phyloP scores from a whole-genome alignment of 2,888 invertebrate species.

The Blera fallax region DNA sequence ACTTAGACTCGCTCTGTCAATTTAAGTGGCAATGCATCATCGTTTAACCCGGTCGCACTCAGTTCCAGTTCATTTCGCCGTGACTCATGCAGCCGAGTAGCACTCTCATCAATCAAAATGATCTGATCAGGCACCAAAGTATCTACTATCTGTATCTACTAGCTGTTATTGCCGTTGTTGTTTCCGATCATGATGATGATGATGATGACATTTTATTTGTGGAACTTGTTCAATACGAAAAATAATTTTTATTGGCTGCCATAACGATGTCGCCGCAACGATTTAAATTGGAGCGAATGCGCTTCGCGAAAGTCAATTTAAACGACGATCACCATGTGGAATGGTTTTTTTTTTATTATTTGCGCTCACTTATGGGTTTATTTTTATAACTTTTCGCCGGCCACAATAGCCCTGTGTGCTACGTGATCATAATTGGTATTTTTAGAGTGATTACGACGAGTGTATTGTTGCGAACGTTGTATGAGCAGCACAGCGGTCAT shows the following conservation, averaged over 20 bases:
- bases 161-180: neutral
- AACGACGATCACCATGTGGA: slow-evolving; percentile 37
- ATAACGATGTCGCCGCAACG: slow-evolving; percentile 47
- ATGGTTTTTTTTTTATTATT: neutral
- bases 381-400: slow-evolving; percentile 46
- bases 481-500: slow-evolving; percentile 31
- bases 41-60: slow-evolving; percentile 63
- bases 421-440: slow-evolving; percentile 67
- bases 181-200: slow-evolving; percentile 12
- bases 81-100: slow-evolving; percentile 38
- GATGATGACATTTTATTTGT: slow-evolving; percentile 50
- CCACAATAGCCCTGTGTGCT: slow-evolving; percentile 45
- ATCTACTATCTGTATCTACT: neutral
- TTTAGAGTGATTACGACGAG: slow-evolving; percentile 61
- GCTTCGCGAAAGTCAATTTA: slow-evolving; percentile 37
- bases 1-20: slow-evolving; percentile 52
- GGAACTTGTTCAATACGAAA: slow-evolving; percentile 57
- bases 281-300: slow-evolving; percentile 70
- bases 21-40: slow-evolving; percentile 70
- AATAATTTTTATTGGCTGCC: slow-evolving; percentile 56
- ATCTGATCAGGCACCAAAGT: neutral
- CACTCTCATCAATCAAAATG: slow-evolving; percentile 11
- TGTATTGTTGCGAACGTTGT: slow-evolving; percentile 36
- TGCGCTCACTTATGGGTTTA: slow-evolving; percentile 18
- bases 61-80: slow-evolving; percentile 38